Evolutionary conservation across 1,140 invertebrate species (phyloP).

Genomic region (Caenorhabditis briggsae): DNA sequence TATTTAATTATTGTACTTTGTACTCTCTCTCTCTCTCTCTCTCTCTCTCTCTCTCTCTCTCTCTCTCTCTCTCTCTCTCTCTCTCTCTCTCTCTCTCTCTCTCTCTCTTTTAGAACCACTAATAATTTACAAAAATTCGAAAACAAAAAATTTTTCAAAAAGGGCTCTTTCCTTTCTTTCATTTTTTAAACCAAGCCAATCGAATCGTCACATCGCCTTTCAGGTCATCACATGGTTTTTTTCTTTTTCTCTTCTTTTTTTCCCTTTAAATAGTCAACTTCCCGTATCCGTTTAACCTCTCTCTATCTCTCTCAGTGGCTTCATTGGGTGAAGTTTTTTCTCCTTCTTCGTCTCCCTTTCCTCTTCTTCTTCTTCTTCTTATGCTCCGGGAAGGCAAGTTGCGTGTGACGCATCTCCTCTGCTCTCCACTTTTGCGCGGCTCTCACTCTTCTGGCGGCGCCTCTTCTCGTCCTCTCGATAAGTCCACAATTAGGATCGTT

Average conservation of each 20-base stretch:
- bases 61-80: no score
- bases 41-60: no score
- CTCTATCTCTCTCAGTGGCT: conserved; percentile 49
- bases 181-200: neutral
- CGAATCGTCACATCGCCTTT: neutral
- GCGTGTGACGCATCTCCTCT: conserved; percentile 48
- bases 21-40: no score
- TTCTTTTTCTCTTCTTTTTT: neutral
- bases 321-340: conserved; percentile 31
- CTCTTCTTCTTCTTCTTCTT: conserved; percentile 21
- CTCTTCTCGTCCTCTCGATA: conserved; percentile 45
- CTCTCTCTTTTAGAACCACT: no score
- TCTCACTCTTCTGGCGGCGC: conserved; percentile 37
- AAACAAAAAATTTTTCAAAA: neutral
- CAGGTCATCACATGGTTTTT: conserved; percentile 11
- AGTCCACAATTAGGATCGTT: conserved; percentile 56
- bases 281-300: conserved; percentile 56
- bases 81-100: no score
- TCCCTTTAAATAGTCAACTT: conserved; percentile 24
- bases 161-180: neutral
- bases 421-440: conserved; percentile 47
- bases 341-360: conserved; percentile 33
- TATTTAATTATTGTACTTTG: no score
- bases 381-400: conserved; percentile 1
- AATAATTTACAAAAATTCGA: no score